Conservation (phyloP, 2,113 vertebrate species). For the Hemiscyllium ocellatum region DNA sequence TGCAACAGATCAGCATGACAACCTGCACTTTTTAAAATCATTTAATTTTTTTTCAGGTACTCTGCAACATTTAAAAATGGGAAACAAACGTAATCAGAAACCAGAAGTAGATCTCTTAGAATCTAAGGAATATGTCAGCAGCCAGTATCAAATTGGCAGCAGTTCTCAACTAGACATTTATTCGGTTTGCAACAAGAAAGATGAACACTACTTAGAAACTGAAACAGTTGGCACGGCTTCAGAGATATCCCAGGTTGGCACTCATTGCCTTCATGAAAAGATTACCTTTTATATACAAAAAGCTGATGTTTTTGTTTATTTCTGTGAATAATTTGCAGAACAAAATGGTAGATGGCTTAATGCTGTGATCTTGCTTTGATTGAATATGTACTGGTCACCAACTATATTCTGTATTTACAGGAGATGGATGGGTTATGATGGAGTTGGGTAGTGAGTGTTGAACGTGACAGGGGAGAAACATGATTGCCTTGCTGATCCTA, state of each 20-base stretch:
- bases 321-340: not conserved
- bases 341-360: not conserved
- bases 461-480: not conserved
- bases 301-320: not conserved
- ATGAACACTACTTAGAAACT: not conserved
- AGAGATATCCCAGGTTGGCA: conserved; percentile 11
- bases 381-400: too few species aligned
- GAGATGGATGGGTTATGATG: not conserved
- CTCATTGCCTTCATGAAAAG: not conserved
- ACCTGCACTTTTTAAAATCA: not conserved
- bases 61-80: not conserved
- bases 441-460: not conserved
- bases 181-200: not conserved
- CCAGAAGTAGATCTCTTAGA: not conserved
- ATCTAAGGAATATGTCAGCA: not conserved
- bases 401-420: not conserved
- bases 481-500: too few species aligned
- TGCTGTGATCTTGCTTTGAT: not conserved
- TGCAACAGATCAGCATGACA: not conserved
- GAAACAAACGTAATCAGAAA: not conserved
- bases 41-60: not conserved
- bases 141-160: not conserved
- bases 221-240: not conserved
- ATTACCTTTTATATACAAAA: not conserved
- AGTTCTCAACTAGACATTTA: not conserved